Base-by-base conservation (phyloP, 2,113 vertebrate genomes). In the Nanorana parkeri region DNA sequence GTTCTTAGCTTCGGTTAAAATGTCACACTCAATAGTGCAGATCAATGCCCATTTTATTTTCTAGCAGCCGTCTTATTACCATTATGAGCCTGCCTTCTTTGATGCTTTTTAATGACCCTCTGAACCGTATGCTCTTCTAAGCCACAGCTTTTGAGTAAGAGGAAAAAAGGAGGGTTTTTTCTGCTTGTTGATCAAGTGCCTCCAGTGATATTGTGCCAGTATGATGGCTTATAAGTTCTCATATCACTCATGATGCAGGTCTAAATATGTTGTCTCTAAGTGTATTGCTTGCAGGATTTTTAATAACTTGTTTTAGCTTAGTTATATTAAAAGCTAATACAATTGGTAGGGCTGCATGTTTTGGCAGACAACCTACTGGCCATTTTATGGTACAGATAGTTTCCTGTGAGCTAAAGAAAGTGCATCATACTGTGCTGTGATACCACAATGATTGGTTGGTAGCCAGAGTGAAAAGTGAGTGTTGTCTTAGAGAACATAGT, bases 21-120 rank as follows among this genome's bases (percentile, higher is more conserved):
- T 97, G 96, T 99, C 96, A 97, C 92, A 95, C 95, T 95, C 93
- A 90, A 89, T 93, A 96, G 93, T 94, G 92, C 91, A 95, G 96
- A 98, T 97, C 97, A 98, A 97, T 97, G 95, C 92, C 91, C 89
- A 93, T 95, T 96, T 96, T 96, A 97, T 96, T 96, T 96, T 95
- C 95, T 95, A 93, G 90, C 93, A 92, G 93, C 93, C 91, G 87
- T 91, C 92, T 95, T 94, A 94, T 96, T 97, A 95, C 93, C 92
- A 94, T 96, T 95, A 94, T 91, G 92, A 90, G 91, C 91, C 94
- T 93, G 91, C 92, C 92, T 93, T 93, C 94, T 96, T 95, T 95
- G 92, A 92, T 93, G 93, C 92, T 94, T 96, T 94, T 93, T 95
- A 95, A 96, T 94, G 95, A 91, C 90, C 94, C 91, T 94, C 92